Evolutionary conservation across 2,797 vertebrate species (phyloP).

Genomic region (Epinephelus coioides): DNA sequence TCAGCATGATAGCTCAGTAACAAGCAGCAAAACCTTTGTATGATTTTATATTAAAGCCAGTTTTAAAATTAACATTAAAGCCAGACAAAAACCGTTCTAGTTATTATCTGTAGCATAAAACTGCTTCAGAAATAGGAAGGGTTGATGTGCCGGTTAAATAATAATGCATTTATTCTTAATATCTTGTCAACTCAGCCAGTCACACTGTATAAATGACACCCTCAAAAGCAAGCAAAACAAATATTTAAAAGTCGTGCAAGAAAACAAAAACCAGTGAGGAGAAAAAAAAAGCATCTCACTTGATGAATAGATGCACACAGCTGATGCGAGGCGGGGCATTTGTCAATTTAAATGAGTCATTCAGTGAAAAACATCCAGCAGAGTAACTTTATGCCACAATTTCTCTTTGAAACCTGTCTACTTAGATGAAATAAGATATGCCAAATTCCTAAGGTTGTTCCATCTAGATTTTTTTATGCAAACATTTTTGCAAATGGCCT

Average conservation of each 20-base stretch:
- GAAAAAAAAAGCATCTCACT: neutral
- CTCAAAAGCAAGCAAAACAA: neutral
- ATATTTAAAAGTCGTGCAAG: neutral
- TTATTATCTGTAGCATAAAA: neutral
- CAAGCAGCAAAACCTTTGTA: constrained; percentile 4
- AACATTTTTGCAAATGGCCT: constrained; percentile 18
- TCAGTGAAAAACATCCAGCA: too few species aligned
- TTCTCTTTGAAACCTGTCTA: neutral
- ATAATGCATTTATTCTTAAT: neutral
- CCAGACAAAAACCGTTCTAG: neutral
- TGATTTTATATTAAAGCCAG: neutral
- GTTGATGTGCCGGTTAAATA: neutral
- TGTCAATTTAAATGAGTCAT: too few species aligned
- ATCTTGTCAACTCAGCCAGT: neutral
- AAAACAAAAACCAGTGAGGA: neutral
- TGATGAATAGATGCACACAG: neutral
- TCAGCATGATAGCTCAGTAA: constrained; percentile 1
- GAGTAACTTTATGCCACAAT: neutral
- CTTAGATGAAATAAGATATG: neutral
- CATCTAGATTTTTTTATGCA: neutral
- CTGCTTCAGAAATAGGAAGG: neutral
- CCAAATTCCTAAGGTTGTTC: neutral
- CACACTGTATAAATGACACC: neutral
- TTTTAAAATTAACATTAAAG: neutral
- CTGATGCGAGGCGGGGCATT: too few species aligned